phyloP scores from a whole-genome alignment of 2,888 invertebrate genomes.

The Caenorhabditis sp. region DNA sequence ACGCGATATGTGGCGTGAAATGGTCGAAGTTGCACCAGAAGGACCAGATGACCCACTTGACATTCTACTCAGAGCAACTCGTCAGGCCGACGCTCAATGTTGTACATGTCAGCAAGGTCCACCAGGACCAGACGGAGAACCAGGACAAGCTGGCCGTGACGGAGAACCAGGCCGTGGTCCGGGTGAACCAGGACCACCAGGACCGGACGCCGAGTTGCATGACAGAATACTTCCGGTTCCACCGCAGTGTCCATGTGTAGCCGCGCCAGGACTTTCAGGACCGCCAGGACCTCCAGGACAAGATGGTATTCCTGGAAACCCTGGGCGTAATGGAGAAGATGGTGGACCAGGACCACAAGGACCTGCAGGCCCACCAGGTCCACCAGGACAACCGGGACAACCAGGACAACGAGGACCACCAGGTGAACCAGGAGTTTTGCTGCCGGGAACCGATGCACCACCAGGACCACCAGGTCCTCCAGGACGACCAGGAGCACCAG shows the following conservation, averaged over 20 bases:
- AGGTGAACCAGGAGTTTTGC: conserved; percentile 56
- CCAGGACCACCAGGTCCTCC: conserved; percentile 63
- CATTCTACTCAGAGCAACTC: conserved; percentile 61
- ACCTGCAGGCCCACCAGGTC: conserved; percentile 63
- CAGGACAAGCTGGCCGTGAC: conserved; percentile 57
- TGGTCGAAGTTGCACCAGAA: conserved; percentile 68
- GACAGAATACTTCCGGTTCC: conserved; percentile 69
- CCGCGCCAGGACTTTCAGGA: conserved; percentile 80
- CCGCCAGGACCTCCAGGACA: conserved; percentile 70
- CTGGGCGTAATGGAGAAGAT: conserved; percentile 60
- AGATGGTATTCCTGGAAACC: conserved; percentile 64
- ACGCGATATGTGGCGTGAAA: conserved; percentile 70
- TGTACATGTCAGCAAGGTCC: conserved; percentile 69
- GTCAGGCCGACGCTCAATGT: conserved; percentile 67
- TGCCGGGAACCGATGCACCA: conserved; percentile 56
- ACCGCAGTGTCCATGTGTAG: conserved; percentile 67
- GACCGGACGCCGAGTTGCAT: conserved; percentile 69
- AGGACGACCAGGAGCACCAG: conserved; percentile 59
- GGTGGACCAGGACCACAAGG: conserved; percentile 63
- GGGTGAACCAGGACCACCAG: conserved; percentile 64
- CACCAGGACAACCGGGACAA: conserved; percentile 62
- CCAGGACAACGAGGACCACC: conserved; percentile 59
- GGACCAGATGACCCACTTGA: conserved; percentile 56
- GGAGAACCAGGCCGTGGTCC: conserved; percentile 66
- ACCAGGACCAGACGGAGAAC: conserved; percentile 62